Evolutionary conservation across 2,888 invertebrate species (phyloP), one percentile per base, ranked within the genome.

Genomic region (Protonemura montana): DNA sequence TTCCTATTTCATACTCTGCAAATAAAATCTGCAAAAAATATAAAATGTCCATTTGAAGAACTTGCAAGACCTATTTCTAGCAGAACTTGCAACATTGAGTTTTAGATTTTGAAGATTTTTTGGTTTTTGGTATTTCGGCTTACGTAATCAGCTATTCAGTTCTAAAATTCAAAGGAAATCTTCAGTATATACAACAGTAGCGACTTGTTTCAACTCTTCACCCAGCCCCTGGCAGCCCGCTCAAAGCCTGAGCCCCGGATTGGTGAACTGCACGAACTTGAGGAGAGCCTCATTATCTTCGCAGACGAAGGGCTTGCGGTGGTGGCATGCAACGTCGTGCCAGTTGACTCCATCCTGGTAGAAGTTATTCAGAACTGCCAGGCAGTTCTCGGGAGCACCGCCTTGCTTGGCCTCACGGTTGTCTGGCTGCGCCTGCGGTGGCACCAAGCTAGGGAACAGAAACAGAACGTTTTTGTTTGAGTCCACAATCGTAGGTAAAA

Each of bases 291-390:
- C 96, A 90, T 96, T 97, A 90, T 97, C 97, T 91, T 97, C 97
- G 91, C 97, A 97, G 42, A 97, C 95, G 92, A 96, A 97, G 0
- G 97, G 95, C 91, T 97, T 97, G 91, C 95, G 94, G 91, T 97
- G 97, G 90, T 97, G 97, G 91, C 97, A 97, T 88, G 97, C 97
- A 84, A 97, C 97, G 90, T 97, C 93, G 90, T 97, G 97, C 97
- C 97, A 97, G 91, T 97, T 96, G 85, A 97, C 95, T 35, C 97
- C 97, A 90, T 97, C 97, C 89, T 97, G 96, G 93, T 97, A 97
- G 93, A 97, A 97, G 91, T 97, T 96, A 92, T 97, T 97, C 85
- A 97, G 92, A 88, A 97, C 93, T 0, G 96, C 97, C 88, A 97
- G 91, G 90, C 97, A 97, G 91, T 97, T 97, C 91, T 97, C 97